Conservation (phyloP, 2,797 vertebrate genomes). For the Acestrorhynchus altus region DNA sequence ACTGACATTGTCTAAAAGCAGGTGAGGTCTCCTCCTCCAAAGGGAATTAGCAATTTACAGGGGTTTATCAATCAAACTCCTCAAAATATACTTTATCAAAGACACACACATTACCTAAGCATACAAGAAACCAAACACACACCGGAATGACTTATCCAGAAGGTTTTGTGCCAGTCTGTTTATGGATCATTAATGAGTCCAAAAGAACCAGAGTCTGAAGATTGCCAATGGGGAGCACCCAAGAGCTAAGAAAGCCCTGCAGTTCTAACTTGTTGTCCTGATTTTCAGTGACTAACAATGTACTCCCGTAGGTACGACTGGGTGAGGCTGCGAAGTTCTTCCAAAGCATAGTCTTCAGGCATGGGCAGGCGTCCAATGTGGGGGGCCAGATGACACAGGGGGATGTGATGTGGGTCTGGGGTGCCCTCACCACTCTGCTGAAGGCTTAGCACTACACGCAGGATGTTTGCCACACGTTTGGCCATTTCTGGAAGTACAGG, state of each 20-base stretch:
- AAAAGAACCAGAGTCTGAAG: constrained; percentile 25
- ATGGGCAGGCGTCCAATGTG: constrained; percentile 90
- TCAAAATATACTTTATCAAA: constrained; percentile 56
- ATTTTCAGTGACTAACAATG: constrained; percentile 79
- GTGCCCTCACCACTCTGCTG: constrained; percentile 79
- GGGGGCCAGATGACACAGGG: constrained; percentile 84
- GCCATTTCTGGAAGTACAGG: constrained; percentile 87
- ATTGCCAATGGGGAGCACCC: neutral
- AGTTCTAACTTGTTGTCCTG: neutral
- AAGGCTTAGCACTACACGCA: constrained; percentile 87
- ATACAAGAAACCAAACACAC: constrained; percentile 49
- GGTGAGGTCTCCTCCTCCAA: constrained; percentile 26
- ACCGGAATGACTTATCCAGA: constrained; percentile 47
- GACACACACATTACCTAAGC: constrained; percentile 37
- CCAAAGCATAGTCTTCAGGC: constrained; percentile 95
- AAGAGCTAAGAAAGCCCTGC: neutral
- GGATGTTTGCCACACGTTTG: constrained; percentile 90
- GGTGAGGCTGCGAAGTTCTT: constrained; percentile 92
- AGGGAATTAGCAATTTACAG: constrained; percentile 18
- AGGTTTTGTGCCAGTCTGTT: constrained; percentile 25
- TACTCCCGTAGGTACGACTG: constrained; percentile 90
- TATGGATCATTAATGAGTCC: constrained; percentile 7
- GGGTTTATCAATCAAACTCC: constrained; percentile 29
- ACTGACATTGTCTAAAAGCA: constrained; percentile 16
- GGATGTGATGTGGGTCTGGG: constrained; percentile 71